Evolutionary conservation across 2,888 invertebrate species (phyloP).

Genomic region (Drosophila maculinotata): DNA sequence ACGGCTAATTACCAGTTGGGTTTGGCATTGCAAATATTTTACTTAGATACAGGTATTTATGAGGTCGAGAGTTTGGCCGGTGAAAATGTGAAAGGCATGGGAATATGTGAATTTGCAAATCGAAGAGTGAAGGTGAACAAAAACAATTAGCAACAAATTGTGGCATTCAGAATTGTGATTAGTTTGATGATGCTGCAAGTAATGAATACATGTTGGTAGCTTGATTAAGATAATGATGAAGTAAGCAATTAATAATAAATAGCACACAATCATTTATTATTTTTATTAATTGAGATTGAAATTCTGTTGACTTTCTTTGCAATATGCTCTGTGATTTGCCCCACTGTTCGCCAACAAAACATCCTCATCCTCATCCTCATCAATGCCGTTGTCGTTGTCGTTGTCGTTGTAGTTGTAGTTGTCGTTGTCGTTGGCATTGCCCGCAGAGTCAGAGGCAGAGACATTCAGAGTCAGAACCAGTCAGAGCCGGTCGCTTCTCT

Average conservation of each 20-base stretch:
- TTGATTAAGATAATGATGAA: neutral
- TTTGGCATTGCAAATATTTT: constrained; percentile 43
- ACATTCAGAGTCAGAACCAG: constrained; percentile 41
- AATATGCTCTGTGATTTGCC: constrained; percentile 5
- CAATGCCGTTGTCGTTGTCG: constrained; percentile 67
- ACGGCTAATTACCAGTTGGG: constrained; percentile 48
- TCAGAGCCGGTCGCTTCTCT: constrained; percentile 16
- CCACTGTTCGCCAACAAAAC: constrained; percentile 68
- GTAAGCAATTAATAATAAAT: neutral
- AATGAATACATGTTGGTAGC: constrained; percentile 3
- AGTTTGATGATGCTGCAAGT: constrained; percentile 29
- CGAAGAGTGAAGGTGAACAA: neutral
- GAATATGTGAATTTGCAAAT: constrained; percentile 13
- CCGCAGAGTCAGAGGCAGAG: constrained; percentile 41
- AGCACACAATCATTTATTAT: constrained; percentile 7
- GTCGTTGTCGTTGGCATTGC: constrained; percentile 40
- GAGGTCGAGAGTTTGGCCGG: constrained; percentile 21
- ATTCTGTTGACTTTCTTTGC: neutral
- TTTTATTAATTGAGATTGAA: constrained; percentile 4
- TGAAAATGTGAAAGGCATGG: constrained; percentile 49
- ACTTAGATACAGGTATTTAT: constrained; percentile 18
- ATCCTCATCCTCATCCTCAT: constrained; percentile 78
- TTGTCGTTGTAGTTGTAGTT: constrained; percentile 29
- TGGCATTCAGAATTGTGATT: constrained; percentile 33
- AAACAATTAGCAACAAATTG: constrained; percentile 38